Conservation (phyloP, 2,113 vertebrate species). For the Colaptes auratus region DNA sequence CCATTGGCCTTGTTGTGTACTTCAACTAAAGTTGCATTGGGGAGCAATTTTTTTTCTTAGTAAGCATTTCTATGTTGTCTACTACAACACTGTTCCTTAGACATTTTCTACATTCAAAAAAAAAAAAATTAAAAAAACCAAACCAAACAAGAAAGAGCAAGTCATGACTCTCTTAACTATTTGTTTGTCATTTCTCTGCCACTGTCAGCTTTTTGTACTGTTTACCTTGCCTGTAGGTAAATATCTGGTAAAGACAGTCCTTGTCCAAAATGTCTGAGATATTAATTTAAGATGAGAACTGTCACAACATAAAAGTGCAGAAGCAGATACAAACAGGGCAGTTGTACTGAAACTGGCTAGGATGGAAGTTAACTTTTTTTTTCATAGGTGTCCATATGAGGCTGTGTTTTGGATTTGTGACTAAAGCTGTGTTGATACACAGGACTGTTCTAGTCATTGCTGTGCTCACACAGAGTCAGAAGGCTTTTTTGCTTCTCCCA, state of each 20-base stretch:
- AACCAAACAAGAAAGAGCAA: not conserved
- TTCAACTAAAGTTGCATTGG: constrained; percentile 1
- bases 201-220: not conserved
- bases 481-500: not conserved
- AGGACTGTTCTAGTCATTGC: rapidly evolving
- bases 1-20: not conserved
- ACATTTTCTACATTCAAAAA: not conserved
- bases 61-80: not conserved
- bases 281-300: not conserved
- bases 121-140: not conserved
- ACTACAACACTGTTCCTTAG: not conserved
- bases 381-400: not conserved
- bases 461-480: not conserved
- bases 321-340: not conserved
- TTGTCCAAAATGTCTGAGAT: not conserved
- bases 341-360: not conserved
- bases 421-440: not conserved
- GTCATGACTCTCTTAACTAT: not conserved
- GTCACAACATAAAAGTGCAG: not conserved
- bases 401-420: not conserved
- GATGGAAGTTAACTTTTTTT: not conserved
- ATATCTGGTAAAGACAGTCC: not conserved
- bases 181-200: not conserved
- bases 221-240: not conserved
- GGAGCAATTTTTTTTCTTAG: not conserved